Conservation (phyloP, 2,797 vertebrate species). For the Dromococcyx pavoninus region DNA sequence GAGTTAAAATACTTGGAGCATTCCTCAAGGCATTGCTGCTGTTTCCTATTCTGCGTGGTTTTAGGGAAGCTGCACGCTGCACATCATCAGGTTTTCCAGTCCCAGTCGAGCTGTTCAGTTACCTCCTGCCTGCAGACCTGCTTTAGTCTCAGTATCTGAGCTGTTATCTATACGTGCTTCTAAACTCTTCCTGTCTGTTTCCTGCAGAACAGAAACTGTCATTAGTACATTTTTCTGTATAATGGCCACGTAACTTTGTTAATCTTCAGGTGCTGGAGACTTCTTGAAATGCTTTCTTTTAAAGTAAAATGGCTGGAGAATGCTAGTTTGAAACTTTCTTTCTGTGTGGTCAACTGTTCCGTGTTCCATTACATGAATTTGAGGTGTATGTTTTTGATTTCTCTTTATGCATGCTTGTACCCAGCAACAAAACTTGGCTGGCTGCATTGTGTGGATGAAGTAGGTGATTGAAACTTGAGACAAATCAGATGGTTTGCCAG, state of each 20-base stretch:
- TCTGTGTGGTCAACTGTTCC: no score
- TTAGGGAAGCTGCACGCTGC: rapidly evolving
- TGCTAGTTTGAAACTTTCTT: not conserved
- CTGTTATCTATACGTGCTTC: rapidly evolving
- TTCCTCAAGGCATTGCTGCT: not conserved
- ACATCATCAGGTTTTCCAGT: not conserved
- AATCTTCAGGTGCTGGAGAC: not conserved
- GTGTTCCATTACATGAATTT: not conserved
- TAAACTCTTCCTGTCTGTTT: not conserved
- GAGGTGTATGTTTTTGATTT: not conserved
- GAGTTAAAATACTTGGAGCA: not conserved
- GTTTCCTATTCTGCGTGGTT: rapidly evolving
- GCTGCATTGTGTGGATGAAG: not conserved
- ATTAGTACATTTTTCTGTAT: rapidly evolving
- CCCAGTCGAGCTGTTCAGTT: not conserved
- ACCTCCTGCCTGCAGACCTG: not conserved
- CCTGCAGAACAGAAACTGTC: not conserved
- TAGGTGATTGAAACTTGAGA: not conserved
- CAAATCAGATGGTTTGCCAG: not conserved
- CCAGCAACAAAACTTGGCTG: not conserved
- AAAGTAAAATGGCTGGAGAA: not conserved
- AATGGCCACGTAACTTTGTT: not conserved
- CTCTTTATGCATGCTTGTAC: rapidly evolving
- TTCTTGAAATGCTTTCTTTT: not conserved
- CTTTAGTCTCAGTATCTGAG: rapidly evolving